Evolutionary conservation across 2,113 vertebrate genomes (phyloP).

Genomic region (Climacteris rufus): DNA sequence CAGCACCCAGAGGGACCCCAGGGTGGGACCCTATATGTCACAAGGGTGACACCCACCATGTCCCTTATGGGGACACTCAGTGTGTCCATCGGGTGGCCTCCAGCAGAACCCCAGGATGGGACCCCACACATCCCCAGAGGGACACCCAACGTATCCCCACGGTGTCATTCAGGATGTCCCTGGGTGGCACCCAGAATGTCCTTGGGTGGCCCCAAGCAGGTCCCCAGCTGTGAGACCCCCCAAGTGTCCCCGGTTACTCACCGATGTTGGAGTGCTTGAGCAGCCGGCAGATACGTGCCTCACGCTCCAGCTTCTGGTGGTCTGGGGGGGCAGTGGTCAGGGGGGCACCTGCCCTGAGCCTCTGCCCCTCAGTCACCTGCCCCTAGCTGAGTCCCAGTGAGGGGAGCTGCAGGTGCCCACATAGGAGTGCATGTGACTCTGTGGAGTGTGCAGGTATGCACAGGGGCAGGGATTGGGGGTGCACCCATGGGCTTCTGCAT

Average conservation of each 20-base stretch:
- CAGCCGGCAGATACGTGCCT: slow-evolving; percentile 92
- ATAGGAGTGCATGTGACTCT: neutral
- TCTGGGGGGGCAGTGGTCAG: slow-evolving; percentile 70
- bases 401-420: fast-evolving
- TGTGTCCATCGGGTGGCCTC: too few species aligned
- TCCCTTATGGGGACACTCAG: too few species aligned
- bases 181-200: too few species aligned
- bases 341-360: neutral
- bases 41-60: too few species aligned
- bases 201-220: neutral
- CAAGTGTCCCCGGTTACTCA: slow-evolving; percentile 56
- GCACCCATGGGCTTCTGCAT: neutral
- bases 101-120: neutral
- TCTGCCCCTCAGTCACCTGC: neutral
- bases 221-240: neutral
- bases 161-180: too few species aligned
- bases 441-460: neutral
- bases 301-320: slow-evolving; percentile 95
- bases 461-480: neutral
- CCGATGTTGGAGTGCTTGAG: slow-evolving; percentile 96
- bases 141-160: fast-evolving
- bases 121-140: neutral
- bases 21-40: neutral
- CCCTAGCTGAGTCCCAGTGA: neutral
- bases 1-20: neutral